Evolutionary conservation across 2,113 vertebrate genomes (phyloP), one percentile per base, ranked within the genome.

Genomic region (Bubalus kerabau): DNA sequence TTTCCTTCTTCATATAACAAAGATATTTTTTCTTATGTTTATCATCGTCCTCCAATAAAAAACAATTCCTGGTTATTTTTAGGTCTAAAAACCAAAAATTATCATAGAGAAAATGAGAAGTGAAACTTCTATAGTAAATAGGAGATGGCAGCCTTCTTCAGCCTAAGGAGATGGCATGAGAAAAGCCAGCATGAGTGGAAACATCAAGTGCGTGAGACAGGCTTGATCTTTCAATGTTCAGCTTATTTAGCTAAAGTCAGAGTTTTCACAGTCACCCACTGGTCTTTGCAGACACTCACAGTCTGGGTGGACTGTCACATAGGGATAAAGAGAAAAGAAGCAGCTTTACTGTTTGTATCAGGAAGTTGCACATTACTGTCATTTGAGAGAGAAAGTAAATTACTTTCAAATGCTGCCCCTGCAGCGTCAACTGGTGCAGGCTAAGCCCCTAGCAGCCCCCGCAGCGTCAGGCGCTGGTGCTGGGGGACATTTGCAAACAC

Each of bases 131-230:
- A 0, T 26, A 76, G 74, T 50, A 15, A 62, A 17, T 54, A 94
- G 43, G 32, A 67, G 19, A 32, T 36, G 36, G 9, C 40, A 74
- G 24, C 36, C 16, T 87, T 40, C 54, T 90, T 64, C n/a, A 87
- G 1, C 4, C 40, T 54, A 6, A 86, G 26, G 30, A 81, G 6
- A 19, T 7, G 52, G 46, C 74, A 7, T 19, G 60, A 89, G 14
- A 26, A 71, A 21, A 86, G 64, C 21, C 6, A 24, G 16, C 11
- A 0, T 3, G n/a, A 87, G 14, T 48, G 62, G 28, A 84, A 84
- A 40, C 2, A 23, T 15, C 50, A 60, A 30, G 43, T 2, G 8
- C 0, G 0, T 23, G 6, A n/a, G 4, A 17, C 3, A 6, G 36
- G 15, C 5, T 76, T 43, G 4, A 15, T 11, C 36, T 64, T 67